Percentiles rank a stretch among this genome's conserved stretches.
Evolutionary conservation across 35 echinoderm and acorn worm genomes (phyloP).

Genomic region (Amphiura filiformis): DNA sequence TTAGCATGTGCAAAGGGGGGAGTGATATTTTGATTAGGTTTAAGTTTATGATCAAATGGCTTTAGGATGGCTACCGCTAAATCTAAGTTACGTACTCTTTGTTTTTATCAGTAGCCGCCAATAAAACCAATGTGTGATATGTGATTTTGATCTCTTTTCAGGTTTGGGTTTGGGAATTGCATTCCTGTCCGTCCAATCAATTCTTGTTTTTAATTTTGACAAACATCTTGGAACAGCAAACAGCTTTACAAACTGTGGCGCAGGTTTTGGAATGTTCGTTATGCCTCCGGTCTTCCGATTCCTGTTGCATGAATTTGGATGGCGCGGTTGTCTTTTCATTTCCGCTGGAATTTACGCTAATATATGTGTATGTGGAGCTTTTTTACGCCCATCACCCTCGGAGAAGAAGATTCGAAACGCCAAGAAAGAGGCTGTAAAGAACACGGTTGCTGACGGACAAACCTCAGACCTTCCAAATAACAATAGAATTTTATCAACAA

Average conservation of each 20-base stretch:
- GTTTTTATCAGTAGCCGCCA: too few relatives aligned
- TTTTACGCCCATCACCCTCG: neutral
- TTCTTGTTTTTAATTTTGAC: neutral
- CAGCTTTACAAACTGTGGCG: constrained; percentile 14
- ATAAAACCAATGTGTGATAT: too few relatives aligned
- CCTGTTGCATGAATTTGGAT: constrained; percentile 26
- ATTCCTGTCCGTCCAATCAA: neutral
- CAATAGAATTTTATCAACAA: neutral
- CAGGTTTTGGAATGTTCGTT: constrained; percentile 32
- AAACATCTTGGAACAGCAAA: constrained; percentile 2
- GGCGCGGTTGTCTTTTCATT: constrained; percentile 22
- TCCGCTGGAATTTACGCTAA: constrained; percentile 4
- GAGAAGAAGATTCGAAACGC: neutral
- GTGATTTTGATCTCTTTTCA: neutral
- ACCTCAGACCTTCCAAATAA: too few relatives aligned
- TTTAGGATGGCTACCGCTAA: too few relatives aligned
- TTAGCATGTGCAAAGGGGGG: too few relatives aligned
- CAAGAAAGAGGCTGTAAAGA: neutral
- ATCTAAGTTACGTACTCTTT: too few relatives aligned
- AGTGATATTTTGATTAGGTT: too few relatives aligned
- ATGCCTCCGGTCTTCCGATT: constrained; percentile 27
- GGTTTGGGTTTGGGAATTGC: neutral
- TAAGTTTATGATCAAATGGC: too few relatives aligned
- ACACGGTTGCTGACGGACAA: neutral
- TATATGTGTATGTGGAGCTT: neutral